Percentiles rank a stretch among this genome's conserved stretches.
These are phyloP conservation scores for Drosophila meridionalis DNA, from an alignment of 2,888 invertebrate genomes.

Conservation along the genomic window DNA sequence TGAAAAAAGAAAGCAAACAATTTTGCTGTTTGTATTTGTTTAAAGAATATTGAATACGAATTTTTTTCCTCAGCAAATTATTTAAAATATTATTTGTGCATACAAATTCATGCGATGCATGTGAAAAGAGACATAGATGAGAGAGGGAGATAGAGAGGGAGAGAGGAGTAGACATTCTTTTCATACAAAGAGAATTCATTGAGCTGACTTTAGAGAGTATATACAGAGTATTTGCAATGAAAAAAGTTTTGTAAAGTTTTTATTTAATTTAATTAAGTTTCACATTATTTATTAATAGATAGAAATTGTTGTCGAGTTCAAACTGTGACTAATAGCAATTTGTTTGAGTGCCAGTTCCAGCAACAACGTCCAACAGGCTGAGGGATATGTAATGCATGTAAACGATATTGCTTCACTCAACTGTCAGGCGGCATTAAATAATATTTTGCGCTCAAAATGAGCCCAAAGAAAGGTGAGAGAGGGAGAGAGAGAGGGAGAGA, in stretches of 20 bases:
- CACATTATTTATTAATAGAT: neutral
- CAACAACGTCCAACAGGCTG: neutral
- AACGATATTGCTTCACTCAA: conserved; percentile 78
- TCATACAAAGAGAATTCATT: conserved; percentile 3
- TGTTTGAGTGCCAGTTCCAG: conserved; percentile 61
- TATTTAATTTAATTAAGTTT: neutral
- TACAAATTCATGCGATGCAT: conserved; percentile 7
- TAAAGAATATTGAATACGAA: conserved; percentile 17
- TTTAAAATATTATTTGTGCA: conserved; percentile 12
- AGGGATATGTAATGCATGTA: conserved; percentile 72
- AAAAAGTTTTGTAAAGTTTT: neutral
- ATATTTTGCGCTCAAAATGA: conserved; percentile 67
- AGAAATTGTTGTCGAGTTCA: conserved; percentile 16
- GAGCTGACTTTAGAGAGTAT: neutral
- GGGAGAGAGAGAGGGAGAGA: neutral
- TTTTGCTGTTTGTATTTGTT: conserved; percentile 5
- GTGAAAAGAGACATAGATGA: neutral
- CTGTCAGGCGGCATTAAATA: conserved; percentile 77
- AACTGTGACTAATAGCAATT: conserved; percentile 68
- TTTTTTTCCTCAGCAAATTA: conserved; percentile 3
- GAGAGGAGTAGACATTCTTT: neutral
- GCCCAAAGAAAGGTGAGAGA: conserved; percentile 2
- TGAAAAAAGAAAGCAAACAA: neutral
- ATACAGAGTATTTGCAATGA: too few species aligned
- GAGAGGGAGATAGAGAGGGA: neutral